Evolutionary conservation across 2,113 vertebrate species (phyloP).

Genomic region (Progne subis): DNA sequence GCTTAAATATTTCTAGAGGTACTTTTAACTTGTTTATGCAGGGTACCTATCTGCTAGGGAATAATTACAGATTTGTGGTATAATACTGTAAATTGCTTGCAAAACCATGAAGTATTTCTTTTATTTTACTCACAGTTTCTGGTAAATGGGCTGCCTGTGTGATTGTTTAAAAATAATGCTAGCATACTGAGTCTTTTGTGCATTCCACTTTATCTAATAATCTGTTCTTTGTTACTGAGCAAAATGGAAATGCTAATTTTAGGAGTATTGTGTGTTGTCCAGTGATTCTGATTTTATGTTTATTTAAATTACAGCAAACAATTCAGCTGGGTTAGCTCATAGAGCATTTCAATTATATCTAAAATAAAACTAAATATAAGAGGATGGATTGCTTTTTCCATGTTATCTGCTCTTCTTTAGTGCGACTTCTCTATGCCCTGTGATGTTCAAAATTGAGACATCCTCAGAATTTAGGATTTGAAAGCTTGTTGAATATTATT

Average conservation of each 20-base stretch:
- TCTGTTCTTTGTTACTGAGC: not conserved
- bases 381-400: not conserved
- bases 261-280: not conserved
- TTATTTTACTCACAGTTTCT: not conserved
- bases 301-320: not conserved
- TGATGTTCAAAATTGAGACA: not conserved
- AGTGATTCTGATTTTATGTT: not conserved
- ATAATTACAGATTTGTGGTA: not conserved
- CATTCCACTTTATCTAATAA: not conserved
- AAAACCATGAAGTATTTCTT: not conserved
- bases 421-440: not conserved
- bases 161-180: not conserved
- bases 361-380: not conserved
- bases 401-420: not conserved
- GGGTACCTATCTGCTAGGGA: not conserved
- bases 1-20: not conserved
- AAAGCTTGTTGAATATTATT: constrained; percentile 18
- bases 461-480: not conserved
- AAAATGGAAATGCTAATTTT: not conserved
- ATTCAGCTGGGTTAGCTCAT: not conserved
- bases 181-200: not conserved
- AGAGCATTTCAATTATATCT: not conserved
- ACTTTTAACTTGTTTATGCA: constrained; percentile 14
- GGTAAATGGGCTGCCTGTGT: not conserved
- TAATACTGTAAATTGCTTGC: not conserved